Evolutionary conservation across 2,113 vertebrate species (phyloP), one percentile per base, ranked within the genome.

Genomic region (Syrmaticus mikado): DNA sequence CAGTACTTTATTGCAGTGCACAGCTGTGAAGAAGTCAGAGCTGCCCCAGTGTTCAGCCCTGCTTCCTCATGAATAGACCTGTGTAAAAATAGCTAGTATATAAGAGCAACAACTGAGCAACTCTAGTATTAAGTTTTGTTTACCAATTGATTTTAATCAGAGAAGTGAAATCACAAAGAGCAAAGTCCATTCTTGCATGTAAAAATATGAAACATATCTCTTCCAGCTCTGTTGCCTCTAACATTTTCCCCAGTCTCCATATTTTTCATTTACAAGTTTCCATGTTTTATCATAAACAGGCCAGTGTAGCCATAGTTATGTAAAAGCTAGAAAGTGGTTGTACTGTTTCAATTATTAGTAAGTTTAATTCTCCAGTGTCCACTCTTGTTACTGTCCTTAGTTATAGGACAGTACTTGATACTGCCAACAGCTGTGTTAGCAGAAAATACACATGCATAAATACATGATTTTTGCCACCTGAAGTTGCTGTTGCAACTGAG

Each of bases 401-500:
- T 77, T 78, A 38, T 8, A 36, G 32, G 8, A 48, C 6, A 22
- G 21, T 48, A 72, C 17, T 60, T 41, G 57, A n/a, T 43, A 36
- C 5, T 70, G 45, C 67, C 36, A 76, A 24, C 21, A 73, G 43
- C 62, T 84, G 5, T 34, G 34, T 74, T 80, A 66, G n/a, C 12
- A 46, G 55, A 41, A 71, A 60, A 83, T 3, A 65, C 4, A 17
- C 64, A 60, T 4, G 12, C 36, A 20, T 77, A 43, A 85, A 24
- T 8, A 27, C 32, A 10, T 32, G 16, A 58, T 45, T 70, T 50
- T 89, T 87, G 48, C 50, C 45, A 41, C 60, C 83, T 38, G 48
- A 87, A 84, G 52, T 50, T 91, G 30, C 28, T 91, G 24, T 73
- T 93, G 58, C 55, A 93, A 46, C n/a, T 43, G 57, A 84, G 40